A percentile compares a stretch with the other conserved stretches of the same genome.
Evolutionary conservation across 2,888 invertebrate species (phyloP).

Genomic region (Cremastinae sp.): DNA sequence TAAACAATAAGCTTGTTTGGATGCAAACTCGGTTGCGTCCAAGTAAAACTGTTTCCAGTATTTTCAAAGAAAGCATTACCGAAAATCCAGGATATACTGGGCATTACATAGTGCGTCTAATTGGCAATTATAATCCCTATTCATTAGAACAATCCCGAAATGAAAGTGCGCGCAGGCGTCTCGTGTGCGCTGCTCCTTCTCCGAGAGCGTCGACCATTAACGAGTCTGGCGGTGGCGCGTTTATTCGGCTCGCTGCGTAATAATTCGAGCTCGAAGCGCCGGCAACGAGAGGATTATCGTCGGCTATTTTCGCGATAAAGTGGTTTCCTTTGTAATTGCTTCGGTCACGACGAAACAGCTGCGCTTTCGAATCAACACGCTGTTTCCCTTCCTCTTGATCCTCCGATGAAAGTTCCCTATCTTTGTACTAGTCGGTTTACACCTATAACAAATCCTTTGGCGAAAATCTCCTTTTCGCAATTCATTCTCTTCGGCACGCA

Average conservation of each 20-base stretch:
- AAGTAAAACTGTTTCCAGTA: slow-evolving; percentile 9
- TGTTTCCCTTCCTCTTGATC: slow-evolving; percentile 24
- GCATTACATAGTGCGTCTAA: slow-evolving; percentile 66
- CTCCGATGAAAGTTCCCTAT: slow-evolving; percentile 6
- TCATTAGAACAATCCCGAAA: slow-evolving; percentile 76
- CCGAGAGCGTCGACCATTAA: slow-evolving; percentile 68
- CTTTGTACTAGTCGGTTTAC: background rate
- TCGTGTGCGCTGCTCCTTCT: slow-evolving; percentile 22
- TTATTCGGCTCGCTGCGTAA: slow-evolving; percentile 73
- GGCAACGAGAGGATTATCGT: slow-evolving; percentile 73
- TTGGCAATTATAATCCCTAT: slow-evolving; percentile 78
- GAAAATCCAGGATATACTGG: slow-evolving; percentile 8
- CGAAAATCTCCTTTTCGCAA: background rate
- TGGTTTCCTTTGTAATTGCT: slow-evolving; percentile 78
- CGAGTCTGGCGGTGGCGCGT: slow-evolving; percentile 66
- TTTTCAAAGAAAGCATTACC: slow-evolving; percentile 12
- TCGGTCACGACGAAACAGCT: slow-evolving; percentile 74
- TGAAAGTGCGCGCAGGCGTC: slow-evolving; percentile 62
- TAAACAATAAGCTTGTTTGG: no score
- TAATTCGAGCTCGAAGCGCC: slow-evolving; percentile 69
- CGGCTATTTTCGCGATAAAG: slow-evolving; percentile 74
- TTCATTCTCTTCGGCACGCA: slow-evolving; percentile 7
- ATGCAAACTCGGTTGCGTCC: no score
- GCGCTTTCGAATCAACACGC: slow-evolving; percentile 52
- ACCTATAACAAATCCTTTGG: slow-evolving; percentile 36